These are phyloP conservation scores for Pomatorhinus ruficollis DNA, from an alignment of 2,113 vertebrate species.

Conservation along the genomic window DNA sequence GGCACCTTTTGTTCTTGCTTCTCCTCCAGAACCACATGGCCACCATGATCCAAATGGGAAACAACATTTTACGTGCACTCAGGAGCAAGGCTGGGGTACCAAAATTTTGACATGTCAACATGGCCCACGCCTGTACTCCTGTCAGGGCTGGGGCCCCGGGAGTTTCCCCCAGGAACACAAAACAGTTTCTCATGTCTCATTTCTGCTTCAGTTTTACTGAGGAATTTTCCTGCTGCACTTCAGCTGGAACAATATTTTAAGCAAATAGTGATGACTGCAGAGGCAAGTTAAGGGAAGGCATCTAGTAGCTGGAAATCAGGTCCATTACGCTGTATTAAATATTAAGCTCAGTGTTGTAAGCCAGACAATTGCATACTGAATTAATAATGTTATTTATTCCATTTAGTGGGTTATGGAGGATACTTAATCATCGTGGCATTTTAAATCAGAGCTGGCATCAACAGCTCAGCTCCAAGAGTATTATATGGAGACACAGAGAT, in stretches of 20 bases:
- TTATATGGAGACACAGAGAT: not conserved
- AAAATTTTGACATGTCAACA: not conserved
- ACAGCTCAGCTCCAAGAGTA: not conserved
- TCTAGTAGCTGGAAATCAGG: constrained; percentile 35
- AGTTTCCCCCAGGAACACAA: not conserved
- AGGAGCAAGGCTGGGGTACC: not conserved
- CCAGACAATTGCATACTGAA: constrained; percentile 37
- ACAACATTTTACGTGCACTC: not conserved
- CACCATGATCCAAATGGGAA: not conserved
- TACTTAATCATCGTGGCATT: not conserved
- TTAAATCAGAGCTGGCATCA: constrained; percentile 10
- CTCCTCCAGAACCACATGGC: not conserved
- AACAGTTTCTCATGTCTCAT: not conserved
- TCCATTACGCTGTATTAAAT: constrained; percentile 22
- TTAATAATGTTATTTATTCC: constrained; percentile 58
- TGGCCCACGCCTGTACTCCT: not conserved
- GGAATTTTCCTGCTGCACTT: not conserved
- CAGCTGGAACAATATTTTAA: constrained; percentile 11
- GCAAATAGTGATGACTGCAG: not conserved
- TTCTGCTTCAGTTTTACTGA: not conserved
- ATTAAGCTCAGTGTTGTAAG: constrained; percentile 11
- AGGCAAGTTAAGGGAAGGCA: constrained; percentile 10
- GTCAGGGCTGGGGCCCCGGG: not conserved
- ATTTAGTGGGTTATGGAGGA: not conserved
- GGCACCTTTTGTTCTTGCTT: not conserved